A percentile compares a stretch with the other conserved stretches of the same genome.
These are phyloP conservation scores for Reinhardtius hippoglossoides DNA, from an alignment of 2,113 vertebrate genomes.

Conservation along the genomic window DNA sequence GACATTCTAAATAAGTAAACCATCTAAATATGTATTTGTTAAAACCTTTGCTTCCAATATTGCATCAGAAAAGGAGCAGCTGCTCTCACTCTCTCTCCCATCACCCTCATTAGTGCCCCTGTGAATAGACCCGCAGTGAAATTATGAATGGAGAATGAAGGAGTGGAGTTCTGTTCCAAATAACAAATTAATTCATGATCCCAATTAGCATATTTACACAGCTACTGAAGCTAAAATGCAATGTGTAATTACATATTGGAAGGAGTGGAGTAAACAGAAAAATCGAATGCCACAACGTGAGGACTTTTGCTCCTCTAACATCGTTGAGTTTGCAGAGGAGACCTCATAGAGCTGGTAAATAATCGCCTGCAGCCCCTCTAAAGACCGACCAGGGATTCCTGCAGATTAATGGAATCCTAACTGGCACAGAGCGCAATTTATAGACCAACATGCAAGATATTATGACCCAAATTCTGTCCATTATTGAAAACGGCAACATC, in stretches of 20 bases:
- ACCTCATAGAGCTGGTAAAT: slow-evolving; percentile 38
- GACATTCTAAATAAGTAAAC: neutral
- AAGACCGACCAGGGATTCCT: slow-evolving; percentile 73
- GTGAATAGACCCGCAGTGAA: slow-evolving; percentile 39
- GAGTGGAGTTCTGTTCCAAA: slow-evolving; percentile 35
- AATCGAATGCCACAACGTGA: neutral
- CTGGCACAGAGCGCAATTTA: slow-evolving; percentile 84
- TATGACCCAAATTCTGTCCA: slow-evolving; percentile 85
- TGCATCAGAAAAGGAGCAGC: slow-evolving; percentile 31
- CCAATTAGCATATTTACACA: slow-evolving; percentile 50
- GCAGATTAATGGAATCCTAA: slow-evolving; percentile 82
- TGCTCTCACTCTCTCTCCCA: slow-evolving; percentile 4
- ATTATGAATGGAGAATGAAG: slow-evolving; percentile 56
- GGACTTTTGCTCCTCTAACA: slow-evolving; percentile 5
- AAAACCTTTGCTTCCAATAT: slow-evolving; percentile 18
- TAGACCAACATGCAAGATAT: slow-evolving; percentile 80
- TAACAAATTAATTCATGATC: slow-evolving; percentile 49
- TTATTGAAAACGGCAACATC: slow-evolving; percentile 79
- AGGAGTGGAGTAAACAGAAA: slow-evolving; percentile 49
- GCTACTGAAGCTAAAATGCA: slow-evolving; percentile 25
- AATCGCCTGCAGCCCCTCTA: slow-evolving; percentile 64
- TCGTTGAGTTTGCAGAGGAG: slow-evolving; percentile 46
- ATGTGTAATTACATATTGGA: slow-evolving; percentile 59
- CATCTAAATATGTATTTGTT: neutral
- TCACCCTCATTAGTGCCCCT: slow-evolving; percentile 44